These are phyloP conservation scores for Oscheius sp. DNA, from an alignment of 2,888 invertebrate species.

Conservation along the genomic window DNA sequence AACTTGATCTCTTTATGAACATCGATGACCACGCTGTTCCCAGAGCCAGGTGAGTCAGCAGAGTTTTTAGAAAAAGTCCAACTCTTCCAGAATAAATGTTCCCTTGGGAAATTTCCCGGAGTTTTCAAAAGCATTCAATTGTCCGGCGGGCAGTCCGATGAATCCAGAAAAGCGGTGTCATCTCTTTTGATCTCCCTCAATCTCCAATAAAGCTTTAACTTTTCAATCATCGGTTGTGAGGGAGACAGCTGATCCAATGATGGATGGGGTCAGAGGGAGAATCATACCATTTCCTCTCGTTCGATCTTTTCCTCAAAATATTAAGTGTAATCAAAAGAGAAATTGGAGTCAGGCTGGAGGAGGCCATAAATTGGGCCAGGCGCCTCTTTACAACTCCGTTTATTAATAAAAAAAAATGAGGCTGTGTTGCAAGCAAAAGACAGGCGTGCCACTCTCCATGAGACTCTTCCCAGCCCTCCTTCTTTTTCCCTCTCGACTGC, in stretches of 20 bases:
- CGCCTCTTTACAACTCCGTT: not conserved
- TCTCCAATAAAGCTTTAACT: not conserved
- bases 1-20: not conserved
- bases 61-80: not conserved
- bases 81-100: not conserved
- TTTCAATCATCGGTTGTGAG: not conserved
- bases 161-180: conserved; percentile 15
- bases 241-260: not conserved
- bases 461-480: not conserved
- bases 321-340: too few relatives aligned
- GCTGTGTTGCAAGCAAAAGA: conserved; percentile 5
- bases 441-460: not conserved
- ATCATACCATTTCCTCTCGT: too few relatives aligned
- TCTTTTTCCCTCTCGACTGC: not conserved
- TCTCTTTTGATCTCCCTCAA: not conserved
- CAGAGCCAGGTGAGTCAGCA: not conserved
- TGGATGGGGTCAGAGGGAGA: not conserved
- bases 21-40: conserved; percentile 6
- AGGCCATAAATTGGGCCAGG: too few relatives aligned
- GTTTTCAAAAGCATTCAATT: conserved; percentile 14
- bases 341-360: too few relatives aligned
- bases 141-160: not conserved
- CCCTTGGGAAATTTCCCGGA: conserved; percentile 2
- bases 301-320: too few relatives aligned
- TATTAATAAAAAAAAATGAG: not conserved